Evolutionary conservation across 2,113 vertebrate species (phyloP).

Genomic region (Hylia prasina): DNA sequence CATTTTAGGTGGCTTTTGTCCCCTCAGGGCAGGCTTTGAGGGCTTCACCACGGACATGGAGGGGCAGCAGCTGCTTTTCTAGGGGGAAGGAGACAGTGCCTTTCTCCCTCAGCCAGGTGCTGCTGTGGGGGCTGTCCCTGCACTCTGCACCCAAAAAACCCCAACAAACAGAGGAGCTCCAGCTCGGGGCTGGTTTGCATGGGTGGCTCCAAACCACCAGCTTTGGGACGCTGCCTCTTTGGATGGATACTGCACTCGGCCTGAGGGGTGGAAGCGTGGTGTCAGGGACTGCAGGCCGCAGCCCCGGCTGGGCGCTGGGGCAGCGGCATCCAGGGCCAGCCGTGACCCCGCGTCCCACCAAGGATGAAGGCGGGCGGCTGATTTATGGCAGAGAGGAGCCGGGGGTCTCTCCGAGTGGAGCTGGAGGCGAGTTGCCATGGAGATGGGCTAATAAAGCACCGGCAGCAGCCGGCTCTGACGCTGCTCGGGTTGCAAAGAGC

Average conservation of each 20-base stretch:
- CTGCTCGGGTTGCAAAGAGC: neutral
- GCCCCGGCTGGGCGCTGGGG: neutral
- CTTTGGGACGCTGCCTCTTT: neutral
- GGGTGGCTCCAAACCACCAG: neutral
- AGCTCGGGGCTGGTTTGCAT: neutral
- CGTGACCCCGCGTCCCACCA: fast-evolving
- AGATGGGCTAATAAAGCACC: conserved; percentile 60
- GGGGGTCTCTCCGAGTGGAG: conserved; percentile 43
- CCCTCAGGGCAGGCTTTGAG: neutral
- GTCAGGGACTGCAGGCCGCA: neutral
- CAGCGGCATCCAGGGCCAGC: neutral
- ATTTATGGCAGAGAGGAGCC: conserved; percentile 4
- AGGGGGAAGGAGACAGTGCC: neutral
- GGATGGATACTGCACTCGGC: too few species aligned
- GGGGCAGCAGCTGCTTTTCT: neutral
- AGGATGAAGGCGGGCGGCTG: neutral
- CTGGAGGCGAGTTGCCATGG: conserved; percentile 59
- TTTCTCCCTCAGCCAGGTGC: neutral
- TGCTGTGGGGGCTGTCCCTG: fast-evolving
- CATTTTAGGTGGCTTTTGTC: neutral
- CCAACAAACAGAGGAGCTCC: too few species aligned
- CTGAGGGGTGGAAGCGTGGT: neutral
- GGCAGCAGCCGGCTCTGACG: conserved; percentile 6
- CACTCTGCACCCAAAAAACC: neutral
- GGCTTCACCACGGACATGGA: neutral